Evolutionary conservation across 2,888 invertebrate species (phyloP), one percentile per base, ranked within the genome.

Genomic region (Hypolimnas misippus): DNA sequence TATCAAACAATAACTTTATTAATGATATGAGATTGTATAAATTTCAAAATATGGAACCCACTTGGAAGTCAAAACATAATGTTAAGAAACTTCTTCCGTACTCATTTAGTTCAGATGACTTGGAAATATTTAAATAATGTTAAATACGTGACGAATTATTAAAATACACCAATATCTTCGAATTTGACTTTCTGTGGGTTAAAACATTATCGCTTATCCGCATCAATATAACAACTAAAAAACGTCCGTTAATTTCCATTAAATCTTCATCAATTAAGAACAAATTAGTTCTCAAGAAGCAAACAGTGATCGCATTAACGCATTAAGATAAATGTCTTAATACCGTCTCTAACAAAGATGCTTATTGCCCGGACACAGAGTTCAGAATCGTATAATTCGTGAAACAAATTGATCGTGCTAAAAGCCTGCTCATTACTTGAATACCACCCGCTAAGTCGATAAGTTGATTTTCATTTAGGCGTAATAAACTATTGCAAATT

Each of bases 401-500:
- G 38, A 51, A 66, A 63, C 66, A 63, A 75, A 70, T 66, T 62
- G 68, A 70, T 72, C 70, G 74, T 69, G 73, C 71, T 76, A 76
- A 75, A 74, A 73, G 71, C 69, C 54, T 61, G 70, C 77, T 83
- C 77, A 79, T 82, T 82, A 83, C 79, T 71, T 76, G 76, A 77
- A 80, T 83, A 85, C 89, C 89, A 77, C 90, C 90, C 86, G 89
- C 88, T 78, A 87, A 77, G 87, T 71, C 78, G 76, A 84, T 84
- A 78, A 77, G 78, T 82, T 82, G 78, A 80, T 81, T 79, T 82
- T 79, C 78, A 83, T 82, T 78, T 78, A 77, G 76, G 70, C 65
- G 70, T 76, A 79, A 86, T 86, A 87, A 88, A 87, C 78, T 89
- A 83, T 79, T 84, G 84, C 85, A 72, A 83, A 87, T 88, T 84